A percentile compares a stretch with the other conserved stretches of the same genome.
Evolutionary conservation across 2,888 invertebrate species (phyloP).

Genomic region (Oscheius sp.): DNA sequence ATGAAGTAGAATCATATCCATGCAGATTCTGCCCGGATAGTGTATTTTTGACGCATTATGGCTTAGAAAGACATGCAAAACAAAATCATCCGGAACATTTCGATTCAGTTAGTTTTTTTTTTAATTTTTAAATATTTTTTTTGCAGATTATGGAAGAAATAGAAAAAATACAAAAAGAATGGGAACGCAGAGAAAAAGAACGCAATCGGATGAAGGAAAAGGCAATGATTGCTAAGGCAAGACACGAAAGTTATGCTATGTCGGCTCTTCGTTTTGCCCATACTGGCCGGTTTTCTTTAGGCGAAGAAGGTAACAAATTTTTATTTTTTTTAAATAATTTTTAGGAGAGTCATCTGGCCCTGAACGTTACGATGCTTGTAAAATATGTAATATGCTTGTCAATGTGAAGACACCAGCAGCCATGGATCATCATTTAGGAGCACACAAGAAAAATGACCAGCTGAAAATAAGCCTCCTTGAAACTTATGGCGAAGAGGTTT

Average conservation of each 20-base stretch:
- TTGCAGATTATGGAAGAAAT: constrained; percentile 49
- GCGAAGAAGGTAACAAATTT: neutral
- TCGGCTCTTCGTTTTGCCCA: constrained; percentile 9
- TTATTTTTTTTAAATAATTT: neutral
- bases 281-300: neutral
- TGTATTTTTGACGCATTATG: constrained; percentile 62
- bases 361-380: constrained; percentile 59
- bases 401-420: constrained; percentile 62
- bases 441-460: constrained; percentile 67
- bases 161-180: constrained; percentile 55
- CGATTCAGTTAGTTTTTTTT: constrained; percentile 34
- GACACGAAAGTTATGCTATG: constrained; percentile 30
- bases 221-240: constrained; percentile 13
- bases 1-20: constrained; percentile 67
- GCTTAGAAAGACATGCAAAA: constrained; percentile 61
- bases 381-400: constrained; percentile 61
- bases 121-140: neutral
- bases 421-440: constrained; percentile 62
- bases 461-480: constrained; percentile 52
- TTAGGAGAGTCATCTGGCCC: neutral
- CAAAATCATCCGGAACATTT: constrained; percentile 53
- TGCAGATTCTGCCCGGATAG: constrained; percentile 61
- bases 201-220: constrained; percentile 39
- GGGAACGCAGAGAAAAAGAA: constrained; percentile 58
- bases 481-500: constrained; percentile 54